These are phyloP conservation scores for Capreolus pygargus DNA, from an alignment of 2,113 vertebrate genomes.

Conservation along the genomic window DNA sequence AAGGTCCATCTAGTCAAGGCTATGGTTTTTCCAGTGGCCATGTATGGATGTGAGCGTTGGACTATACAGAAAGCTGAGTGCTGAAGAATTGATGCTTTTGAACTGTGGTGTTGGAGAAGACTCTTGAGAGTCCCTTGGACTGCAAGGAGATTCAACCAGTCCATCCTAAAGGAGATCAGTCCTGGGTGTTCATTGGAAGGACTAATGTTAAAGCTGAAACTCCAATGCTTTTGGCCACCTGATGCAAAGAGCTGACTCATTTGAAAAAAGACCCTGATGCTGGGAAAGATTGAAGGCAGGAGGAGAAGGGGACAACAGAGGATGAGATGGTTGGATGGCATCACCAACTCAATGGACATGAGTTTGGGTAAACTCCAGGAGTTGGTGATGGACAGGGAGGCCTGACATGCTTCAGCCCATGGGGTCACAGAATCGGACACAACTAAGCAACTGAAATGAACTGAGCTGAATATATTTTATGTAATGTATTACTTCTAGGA, in stretches of 20 bases:
- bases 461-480: background rate
- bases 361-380: background rate
- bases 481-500: background rate
- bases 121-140: background rate
- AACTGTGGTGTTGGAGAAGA: background rate
- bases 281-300: background rate
- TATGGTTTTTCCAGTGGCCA: background rate
- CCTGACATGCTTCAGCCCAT: background rate
- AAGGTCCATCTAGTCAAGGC: background rate
- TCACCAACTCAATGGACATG: background rate
- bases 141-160: background rate
- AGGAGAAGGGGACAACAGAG: background rate
- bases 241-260: background rate
- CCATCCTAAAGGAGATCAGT: background rate
- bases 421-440: fast-evolving
- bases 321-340: background rate
- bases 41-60: background rate
- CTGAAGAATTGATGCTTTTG: background rate
- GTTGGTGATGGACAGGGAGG: background rate
- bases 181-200: background rate
- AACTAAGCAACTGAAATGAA: background rate
- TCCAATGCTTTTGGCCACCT: background rate
- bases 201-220: background rate
- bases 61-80: background rate
- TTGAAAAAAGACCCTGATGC: background rate